Evolutionary conservation across 2,113 vertebrate genomes (phyloP).

Genomic region (Grallaria varia): DNA sequence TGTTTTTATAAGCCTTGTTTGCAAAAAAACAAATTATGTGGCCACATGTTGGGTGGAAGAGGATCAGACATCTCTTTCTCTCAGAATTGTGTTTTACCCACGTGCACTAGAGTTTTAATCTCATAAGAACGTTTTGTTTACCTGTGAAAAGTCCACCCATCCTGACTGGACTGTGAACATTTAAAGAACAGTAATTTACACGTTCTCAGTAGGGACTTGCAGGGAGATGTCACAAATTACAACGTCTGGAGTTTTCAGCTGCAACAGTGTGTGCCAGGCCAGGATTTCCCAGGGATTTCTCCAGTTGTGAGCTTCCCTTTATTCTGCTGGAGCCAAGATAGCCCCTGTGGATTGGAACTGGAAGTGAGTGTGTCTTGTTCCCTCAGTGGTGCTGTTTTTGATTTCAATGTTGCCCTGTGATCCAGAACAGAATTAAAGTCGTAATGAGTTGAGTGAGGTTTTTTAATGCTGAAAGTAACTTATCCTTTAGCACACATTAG

Average conservation of each 20-base stretch:
- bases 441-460: neutral
- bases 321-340: neutral
- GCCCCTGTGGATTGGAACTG: neutral
- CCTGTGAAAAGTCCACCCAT: neutral
- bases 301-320: neutral
- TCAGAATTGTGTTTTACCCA: neutral
- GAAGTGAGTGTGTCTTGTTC: neutral
- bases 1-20: neutral
- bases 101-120: no score
- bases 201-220: neutral
- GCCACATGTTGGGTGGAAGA: neutral
- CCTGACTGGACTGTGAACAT: neutral
- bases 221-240: neutral
- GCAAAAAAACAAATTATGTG: neutral
- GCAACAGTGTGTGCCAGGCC: accelerated
- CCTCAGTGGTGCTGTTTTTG: neutral
- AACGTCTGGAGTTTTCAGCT: neutral
- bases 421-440: neutral
- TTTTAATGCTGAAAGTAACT: neutral
- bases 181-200: neutral
- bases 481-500: neutral
- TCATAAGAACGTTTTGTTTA: neutral
- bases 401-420: neutral
- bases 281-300: neutral
- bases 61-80: neutral